Percentiles rank a stretch among this genome's conserved stretches.
These are phyloP conservation scores for Zapornia atra DNA, from an alignment of 2,113 vertebrate species.

Conservation along the genomic window DNA sequence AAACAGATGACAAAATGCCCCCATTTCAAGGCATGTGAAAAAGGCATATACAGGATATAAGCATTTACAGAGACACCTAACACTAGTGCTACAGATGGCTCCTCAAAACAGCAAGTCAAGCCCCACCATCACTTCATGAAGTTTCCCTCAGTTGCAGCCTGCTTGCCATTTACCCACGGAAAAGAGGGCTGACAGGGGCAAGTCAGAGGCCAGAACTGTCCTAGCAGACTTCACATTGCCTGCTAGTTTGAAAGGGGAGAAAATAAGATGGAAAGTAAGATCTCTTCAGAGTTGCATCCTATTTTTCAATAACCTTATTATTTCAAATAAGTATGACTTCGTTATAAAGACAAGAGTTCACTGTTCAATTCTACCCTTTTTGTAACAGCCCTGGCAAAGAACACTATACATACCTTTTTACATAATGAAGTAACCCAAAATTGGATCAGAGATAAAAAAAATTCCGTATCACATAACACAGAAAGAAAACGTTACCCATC, in stretches of 20 bases:
- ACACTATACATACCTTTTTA: neutral
- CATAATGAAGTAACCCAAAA: neutral
- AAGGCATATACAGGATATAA: neutral
- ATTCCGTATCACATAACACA: neutral
- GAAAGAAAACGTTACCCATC: neutral
- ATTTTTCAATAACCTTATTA: neutral
- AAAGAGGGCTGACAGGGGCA: neutral
- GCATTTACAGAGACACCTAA: neutral
- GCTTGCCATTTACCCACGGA: rapidly evolving
- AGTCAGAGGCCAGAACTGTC: neutral
- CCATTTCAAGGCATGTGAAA: neutral
- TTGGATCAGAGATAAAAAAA: neutral
- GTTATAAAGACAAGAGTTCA: neutral
- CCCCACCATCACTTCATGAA: neutral
- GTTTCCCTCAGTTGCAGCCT: neutral
- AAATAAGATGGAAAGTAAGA: neutral
- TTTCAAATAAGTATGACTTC: neutral
- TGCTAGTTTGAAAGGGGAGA: neutral
- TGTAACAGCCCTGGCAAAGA: neutral
- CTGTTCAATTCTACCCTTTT: neutral
- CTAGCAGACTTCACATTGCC: neutral
- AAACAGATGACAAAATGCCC: neutral
- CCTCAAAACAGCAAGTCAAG: neutral
- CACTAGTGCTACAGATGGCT: neutral
- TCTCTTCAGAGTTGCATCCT: neutral